These are phyloP conservation scores for Meloidogyne floridensis DNA, from an alignment of 1,140 invertebrate genomes.

Conservation along the genomic window DNA sequence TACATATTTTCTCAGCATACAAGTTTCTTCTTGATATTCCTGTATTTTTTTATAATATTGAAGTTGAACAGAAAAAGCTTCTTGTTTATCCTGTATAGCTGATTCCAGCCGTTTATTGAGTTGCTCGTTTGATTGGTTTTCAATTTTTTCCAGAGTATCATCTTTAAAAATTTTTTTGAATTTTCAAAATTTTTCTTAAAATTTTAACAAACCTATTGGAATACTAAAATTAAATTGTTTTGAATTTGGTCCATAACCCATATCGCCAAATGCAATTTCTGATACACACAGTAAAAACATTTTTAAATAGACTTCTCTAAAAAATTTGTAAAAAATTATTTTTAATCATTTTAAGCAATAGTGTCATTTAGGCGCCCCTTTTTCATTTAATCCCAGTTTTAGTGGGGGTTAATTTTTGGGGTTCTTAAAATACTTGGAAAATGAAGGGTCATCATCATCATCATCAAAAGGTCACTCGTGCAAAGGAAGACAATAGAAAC, in stretches of 20 bases:
- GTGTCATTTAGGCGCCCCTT: too few species aligned
- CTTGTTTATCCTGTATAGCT: conserved; percentile 38
- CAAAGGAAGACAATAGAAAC: too few species aligned
- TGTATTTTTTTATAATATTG: conserved; percentile 43
- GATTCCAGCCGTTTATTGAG: conserved; percentile 35
- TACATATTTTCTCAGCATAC: conserved; percentile 39
- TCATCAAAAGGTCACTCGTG: too few species aligned
- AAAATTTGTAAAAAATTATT: not conserved
- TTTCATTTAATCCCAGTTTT: too few species aligned
- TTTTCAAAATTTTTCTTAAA: not conserved
- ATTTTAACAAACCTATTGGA: conserved; percentile 19
- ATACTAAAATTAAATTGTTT: conserved; percentile 31
- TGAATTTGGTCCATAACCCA: conserved; percentile 22
- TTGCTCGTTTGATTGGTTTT: conserved; percentile 27
- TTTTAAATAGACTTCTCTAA: conserved; percentile 31
- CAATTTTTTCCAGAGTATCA: conserved; percentile 37
- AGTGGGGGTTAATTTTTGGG: too few species aligned
- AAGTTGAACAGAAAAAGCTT: conserved; percentile 38
- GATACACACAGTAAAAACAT: conserved; percentile 31
- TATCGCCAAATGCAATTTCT: conserved; percentile 31
- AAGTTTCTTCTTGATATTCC: conserved; percentile 38
- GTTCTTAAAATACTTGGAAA: not conserved
- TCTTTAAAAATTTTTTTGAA: conserved; percentile 14
- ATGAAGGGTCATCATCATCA: too few species aligned
- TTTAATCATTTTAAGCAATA: not conserved